Evolutionary conservation across 2,113 vertebrate genomes (phyloP), one percentile per base, ranked within the genome.

Genomic region (Irena cyanogastra): DNA sequence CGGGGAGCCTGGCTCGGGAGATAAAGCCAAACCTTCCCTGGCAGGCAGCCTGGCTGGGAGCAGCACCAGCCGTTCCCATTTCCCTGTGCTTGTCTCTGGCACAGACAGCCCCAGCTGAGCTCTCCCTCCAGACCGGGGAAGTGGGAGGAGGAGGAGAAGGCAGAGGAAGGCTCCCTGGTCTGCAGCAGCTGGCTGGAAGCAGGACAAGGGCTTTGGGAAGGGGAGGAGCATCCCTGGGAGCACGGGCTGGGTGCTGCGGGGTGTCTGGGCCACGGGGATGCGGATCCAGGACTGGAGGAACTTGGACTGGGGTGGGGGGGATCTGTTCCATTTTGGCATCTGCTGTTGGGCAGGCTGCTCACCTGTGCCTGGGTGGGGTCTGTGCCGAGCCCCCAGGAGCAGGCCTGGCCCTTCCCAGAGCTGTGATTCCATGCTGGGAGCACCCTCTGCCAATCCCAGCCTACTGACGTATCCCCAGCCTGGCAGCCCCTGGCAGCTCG

Each of bases 181-280:
- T 83, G 92, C 0, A 1, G 90, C 41, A 64, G 75, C 82, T 91
- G 84, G 17, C 65, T 90, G 78, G 90, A 86, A 87, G 57, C 31
- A 41, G 69, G 42, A 44, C 35, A 10, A 54, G 66, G 49, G 82
- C 64, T 45, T 42, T 56, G 56, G 74, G 13, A 72, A 47, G 0
- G 14, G 31, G 56, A n/a, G 45, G 41, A 91, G 61, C 70, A 47
- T 6, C 30, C 49, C 47, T 11, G 5, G 24, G 59, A 28, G 76
- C 1, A 2, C 7, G 41, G 76, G 41, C 37, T 71, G n/a, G 53
- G 31, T 41, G 5, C 50, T 21, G 61, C 0, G 3, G 37, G 33
- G 16, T 16, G 42, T 11, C 3, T 2, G 33, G 24, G 41, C n/a
- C 47, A 2, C 0, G 5, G 52, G 35, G 60, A 16, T 12, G 35